phyloP scores from a whole-genome alignment of 23 tunicate species.

The Diplosoma virens region DNA sequence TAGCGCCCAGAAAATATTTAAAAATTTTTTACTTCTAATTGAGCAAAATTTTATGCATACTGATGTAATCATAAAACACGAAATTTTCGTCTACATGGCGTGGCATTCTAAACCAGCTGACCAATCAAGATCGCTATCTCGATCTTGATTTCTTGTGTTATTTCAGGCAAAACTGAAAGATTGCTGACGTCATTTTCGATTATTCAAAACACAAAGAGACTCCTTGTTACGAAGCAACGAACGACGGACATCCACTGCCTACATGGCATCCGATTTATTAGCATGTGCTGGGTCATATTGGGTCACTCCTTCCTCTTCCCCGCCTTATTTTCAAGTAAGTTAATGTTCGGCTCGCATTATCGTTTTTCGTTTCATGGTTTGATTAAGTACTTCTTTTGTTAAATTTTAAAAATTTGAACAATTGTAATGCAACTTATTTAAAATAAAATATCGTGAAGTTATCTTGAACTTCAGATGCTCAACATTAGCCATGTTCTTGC shows the following conservation, averaged over 20 bases:
- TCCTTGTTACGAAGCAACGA: conserved; percentile 57
- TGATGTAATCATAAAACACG: background rate
- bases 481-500: no score
- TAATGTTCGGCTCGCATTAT: no score
- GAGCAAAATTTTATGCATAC: background rate
- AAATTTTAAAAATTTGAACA: no score
- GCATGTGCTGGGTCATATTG: conserved; percentile 92
- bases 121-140: no score
- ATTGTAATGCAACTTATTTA: no score
- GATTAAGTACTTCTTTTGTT: no score
- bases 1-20: background rate
- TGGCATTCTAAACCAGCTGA: no score
- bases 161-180: conserved; percentile 19
- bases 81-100: no score
- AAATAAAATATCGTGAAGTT: no score
- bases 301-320: conserved; percentile 71
- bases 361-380: no score
- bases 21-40: background rate
- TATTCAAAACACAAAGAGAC: conserved; percentile 55
- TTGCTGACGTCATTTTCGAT: conserved; percentile 54
- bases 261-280: conserved; percentile 88
- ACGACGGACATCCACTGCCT: conserved; percentile 67
- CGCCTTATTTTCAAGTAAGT: no score
- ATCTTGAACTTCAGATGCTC: no score
- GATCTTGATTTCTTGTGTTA: background rate